Conservation (phyloP, 2,113 vertebrate genomes). For the Chlorocebus sabaeus region DNA sequence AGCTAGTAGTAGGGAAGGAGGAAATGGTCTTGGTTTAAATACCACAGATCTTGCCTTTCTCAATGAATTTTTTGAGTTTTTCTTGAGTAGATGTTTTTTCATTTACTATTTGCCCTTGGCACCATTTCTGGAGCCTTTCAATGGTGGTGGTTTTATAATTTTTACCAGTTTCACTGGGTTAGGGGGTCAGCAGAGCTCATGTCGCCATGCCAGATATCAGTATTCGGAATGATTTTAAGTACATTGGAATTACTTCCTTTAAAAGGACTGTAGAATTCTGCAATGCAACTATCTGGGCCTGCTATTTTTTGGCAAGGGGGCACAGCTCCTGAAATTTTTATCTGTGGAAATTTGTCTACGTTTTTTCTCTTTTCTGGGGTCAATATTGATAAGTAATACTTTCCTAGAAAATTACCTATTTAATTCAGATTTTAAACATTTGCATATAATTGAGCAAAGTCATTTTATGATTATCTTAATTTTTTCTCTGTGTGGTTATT, state of each 20-base stretch:
- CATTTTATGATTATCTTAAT: neutral
- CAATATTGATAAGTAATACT: neutral
- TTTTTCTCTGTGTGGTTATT: neutral
- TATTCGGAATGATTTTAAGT: neutral
- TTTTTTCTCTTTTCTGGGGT: neutral
- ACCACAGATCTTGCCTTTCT: neutral
- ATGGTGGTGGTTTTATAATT: neutral
- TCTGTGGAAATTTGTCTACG: neutral
- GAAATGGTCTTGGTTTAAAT: neutral
- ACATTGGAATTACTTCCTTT: neutral
- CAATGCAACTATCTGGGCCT: neutral
- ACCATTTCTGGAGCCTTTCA: neutral
- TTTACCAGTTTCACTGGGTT: neutral
- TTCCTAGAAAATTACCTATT: neutral
- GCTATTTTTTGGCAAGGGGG: neutral
- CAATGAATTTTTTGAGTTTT: neutral
- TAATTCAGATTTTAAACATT: neutral
- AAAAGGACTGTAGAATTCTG: neutral
- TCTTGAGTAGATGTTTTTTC: neutral
- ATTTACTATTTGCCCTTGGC: neutral
- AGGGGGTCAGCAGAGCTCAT: neutral
- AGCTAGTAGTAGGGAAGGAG: neutral
- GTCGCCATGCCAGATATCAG: neutral
- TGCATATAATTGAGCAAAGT: neutral
- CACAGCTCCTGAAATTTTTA: neutral